Base-by-base conservation (phyloP, 2,113 vertebrate genomes). In the Phyllostomus discolor region DNA sequence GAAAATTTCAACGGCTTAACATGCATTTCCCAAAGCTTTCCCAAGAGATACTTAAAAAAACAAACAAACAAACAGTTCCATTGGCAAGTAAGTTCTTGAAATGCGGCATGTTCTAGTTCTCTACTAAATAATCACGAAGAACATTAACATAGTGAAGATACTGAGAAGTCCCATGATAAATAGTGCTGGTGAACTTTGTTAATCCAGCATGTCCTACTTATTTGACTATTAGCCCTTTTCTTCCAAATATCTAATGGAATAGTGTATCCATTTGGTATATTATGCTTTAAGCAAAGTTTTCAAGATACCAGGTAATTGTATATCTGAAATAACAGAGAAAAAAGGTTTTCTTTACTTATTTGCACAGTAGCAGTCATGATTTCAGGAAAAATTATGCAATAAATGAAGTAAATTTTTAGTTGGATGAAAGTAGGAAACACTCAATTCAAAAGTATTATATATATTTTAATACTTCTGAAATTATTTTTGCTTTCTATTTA, bases 401-500 rank as follows among this genome's bases (percentile, higher is more conserved):
- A 91, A 67, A 41, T 79, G 3, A 91, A 83, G 66, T 94, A 22
- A 43, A 52, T 35, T 70, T 78, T 95, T 86, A 54, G 19, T 81
- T 93, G n/a, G 19, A 48, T 67, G 6, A 95, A 59, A 17, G 46
- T 81, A 82, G 59, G 41, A 88, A 93, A 89, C 31, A 28, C 35
- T 88, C 78, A 10, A n/a, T 75, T 89, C 4, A 54, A 92, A 94
- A 90, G 33, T 57, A 91, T 80, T 43, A 75, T 41, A 17, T 93
- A 33, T 91, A 15, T 91, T 93, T 89, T 62, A 93, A 33, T 95
- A 54, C 86, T 89, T 94, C 69, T 48, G 66, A 93, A 88, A 41
- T 82, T 88, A 52, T 35, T 75, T 94, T 96, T 93, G 26, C 46
- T 94, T 87, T 80, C 81, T 91, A 10, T 76, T 92, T 78, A 24